phyloP scores from a whole-genome alignment of 2,113 vertebrate species.

The Xiphophorus maculatus region DNA sequence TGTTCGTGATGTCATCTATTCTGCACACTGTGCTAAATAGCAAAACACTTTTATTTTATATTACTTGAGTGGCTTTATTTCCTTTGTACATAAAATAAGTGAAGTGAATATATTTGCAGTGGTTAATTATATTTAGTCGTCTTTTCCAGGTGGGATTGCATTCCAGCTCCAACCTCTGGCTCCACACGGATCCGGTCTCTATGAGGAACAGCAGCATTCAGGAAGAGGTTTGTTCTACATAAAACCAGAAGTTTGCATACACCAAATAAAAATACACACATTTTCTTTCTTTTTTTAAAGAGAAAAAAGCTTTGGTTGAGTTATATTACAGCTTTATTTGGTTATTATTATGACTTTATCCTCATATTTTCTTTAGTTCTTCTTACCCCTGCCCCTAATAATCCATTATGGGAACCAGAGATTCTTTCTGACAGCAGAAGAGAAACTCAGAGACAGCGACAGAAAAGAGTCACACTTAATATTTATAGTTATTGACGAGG shows the following conservation, averaged over 20 bases:
- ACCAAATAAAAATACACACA: no score
- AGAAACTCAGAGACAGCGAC: no score
- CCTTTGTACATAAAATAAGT: not conserved
- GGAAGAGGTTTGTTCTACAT: slow-evolving; percentile 74
- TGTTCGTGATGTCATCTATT: no score
- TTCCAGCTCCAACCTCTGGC: slow-evolving; percentile 78
- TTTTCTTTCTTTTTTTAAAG: not conserved
- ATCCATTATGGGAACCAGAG: no score
- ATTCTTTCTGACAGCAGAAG: not conserved
- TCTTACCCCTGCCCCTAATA: no score
- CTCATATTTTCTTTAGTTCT: no score
- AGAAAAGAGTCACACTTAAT: not conserved
- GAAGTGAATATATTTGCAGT: not conserved
- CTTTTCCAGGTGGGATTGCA: slow-evolving; percentile 84
- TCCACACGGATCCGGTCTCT: slow-evolving; percentile 93
- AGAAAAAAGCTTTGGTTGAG: no score
- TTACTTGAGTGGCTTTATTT: not conserved
- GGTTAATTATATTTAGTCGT: not conserved
- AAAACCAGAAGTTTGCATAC: not conserved
- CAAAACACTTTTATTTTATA: not conserved
- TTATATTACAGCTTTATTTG: no score
- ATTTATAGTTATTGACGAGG: not conserved
- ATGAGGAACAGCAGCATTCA: slow-evolving; percentile 77
- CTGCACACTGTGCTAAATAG: no score
- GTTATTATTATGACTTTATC: no score